phyloP scores from a whole-genome alignment of 2,797 vertebrate species.

The Labroides dimidiatus region DNA sequence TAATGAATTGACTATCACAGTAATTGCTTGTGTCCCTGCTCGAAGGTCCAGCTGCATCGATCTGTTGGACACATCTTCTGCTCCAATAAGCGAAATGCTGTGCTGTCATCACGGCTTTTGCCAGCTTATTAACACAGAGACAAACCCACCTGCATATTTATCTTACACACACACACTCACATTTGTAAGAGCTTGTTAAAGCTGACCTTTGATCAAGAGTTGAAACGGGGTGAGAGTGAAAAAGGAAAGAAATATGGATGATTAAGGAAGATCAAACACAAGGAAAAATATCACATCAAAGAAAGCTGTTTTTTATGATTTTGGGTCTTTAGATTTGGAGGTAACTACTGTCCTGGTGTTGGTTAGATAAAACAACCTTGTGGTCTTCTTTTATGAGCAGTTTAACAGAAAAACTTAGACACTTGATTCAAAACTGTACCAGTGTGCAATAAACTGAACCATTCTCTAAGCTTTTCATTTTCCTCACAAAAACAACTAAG shows the following conservation, averaged over 20 bases:
- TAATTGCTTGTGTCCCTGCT: slow-evolving; percentile 63
- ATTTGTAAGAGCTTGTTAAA: slow-evolving; percentile 73
- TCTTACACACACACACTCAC: slow-evolving; percentile 21
- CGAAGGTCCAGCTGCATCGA: slow-evolving; percentile 69
- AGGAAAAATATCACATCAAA: background rate
- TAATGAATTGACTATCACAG: slow-evolving; percentile 66
- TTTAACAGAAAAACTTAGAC: background rate
- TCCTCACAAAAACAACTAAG: no score
- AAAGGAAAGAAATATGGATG: background rate
- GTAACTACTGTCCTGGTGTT: background rate
- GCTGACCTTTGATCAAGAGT: slow-evolving; percentile 59
- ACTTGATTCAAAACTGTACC: no score
- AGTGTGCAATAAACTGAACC: background rate
- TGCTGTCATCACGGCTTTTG: slow-evolving; percentile 49
- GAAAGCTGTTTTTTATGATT: background rate
- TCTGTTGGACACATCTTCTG: slow-evolving; percentile 65
- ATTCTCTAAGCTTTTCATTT: no score
- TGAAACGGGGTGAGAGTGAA: slow-evolving; percentile 22
- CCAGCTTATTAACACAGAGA: slow-evolving; percentile 51
- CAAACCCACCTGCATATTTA: slow-evolving; percentile 14
- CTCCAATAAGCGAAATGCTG: slow-evolving; percentile 58
- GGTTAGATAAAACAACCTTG: background rate
- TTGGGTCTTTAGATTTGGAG: background rate
- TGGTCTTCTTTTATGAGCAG: background rate
- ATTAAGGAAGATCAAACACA: background rate